Percentiles rank a stretch among this genome's conserved stretches.
These are phyloP conservation scores for Manis crassicaudata DNA, from an alignment of 2,797 vertebrate species.

Conservation along the genomic window DNA sequence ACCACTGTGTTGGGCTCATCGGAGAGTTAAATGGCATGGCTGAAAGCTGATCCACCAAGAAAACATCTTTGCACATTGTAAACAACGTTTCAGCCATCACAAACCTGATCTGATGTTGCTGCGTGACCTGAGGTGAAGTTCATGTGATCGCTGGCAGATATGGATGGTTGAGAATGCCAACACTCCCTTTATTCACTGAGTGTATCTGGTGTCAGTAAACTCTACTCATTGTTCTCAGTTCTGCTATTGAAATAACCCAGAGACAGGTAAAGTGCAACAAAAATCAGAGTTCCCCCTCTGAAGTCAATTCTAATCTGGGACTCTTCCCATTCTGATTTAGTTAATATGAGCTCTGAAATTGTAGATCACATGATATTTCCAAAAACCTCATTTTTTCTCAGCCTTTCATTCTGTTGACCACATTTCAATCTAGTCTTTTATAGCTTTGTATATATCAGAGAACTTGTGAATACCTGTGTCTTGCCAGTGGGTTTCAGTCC, in stretches of 20 bases:
- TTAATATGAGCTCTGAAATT: constrained; percentile 34
- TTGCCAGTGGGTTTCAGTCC: no score
- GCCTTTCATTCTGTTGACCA: constrained; percentile 2
- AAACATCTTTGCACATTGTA: neutral
- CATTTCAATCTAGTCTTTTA: constrained; percentile 18
- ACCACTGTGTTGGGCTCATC: constrained; percentile 49
- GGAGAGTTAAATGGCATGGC: constrained; percentile 53
- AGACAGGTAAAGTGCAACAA: neutral
- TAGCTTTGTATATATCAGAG: neutral
- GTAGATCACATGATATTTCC: neutral
- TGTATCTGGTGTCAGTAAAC: neutral
- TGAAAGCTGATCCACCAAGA: constrained; percentile 52
- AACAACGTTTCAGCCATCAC: constrained; percentile 10
- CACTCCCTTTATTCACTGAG: neutral
- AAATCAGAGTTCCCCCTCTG: neutral
- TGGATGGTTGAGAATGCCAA: neutral
- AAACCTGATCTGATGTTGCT: neutral
- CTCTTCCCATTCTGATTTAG: neutral
- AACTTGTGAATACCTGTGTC: neutral
- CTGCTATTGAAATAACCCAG: neutral
- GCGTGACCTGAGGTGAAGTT: neutral
- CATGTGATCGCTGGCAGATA: neutral
- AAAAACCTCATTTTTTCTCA: neutral
- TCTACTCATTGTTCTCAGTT: neutral
- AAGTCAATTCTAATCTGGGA: constrained; percentile 11